These are phyloP conservation scores for Mesocricetus auratus DNA, from an alignment of 2,113 vertebrate genomes.

Conservation along the genomic window DNA sequence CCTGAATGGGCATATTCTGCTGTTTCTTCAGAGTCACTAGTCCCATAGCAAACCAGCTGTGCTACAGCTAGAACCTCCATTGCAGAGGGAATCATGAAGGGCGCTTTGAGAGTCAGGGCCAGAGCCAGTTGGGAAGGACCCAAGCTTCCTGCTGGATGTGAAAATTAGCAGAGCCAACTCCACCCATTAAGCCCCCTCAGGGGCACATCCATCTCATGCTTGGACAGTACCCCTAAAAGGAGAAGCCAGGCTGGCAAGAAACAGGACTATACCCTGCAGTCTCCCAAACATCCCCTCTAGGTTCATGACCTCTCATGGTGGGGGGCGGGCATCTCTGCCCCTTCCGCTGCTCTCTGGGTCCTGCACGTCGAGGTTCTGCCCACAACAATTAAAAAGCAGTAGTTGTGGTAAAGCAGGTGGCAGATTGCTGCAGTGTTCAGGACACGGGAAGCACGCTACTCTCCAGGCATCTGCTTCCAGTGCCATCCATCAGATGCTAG, in stretches of 20 bases:
- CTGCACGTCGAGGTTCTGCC: constrained; percentile 25
- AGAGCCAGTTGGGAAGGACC: neutral
- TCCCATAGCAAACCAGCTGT: neutral
- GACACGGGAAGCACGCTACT: neutral
- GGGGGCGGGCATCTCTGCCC: neutral
- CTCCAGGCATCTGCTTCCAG: constrained; percentile 57
- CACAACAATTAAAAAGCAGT: neutral
- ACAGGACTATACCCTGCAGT: neutral
- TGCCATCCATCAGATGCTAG: neutral
- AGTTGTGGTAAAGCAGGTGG: constrained; percentile 24
- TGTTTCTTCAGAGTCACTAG: neutral
- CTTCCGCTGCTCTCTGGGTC: neutral
- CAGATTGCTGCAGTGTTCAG: neutral
- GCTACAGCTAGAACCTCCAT: neutral
- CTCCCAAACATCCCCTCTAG: neutral
- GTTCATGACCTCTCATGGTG: neutral
- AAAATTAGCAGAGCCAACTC: neutral
- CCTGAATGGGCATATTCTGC: neutral
- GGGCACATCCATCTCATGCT: neutral
- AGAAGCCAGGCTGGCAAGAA: neutral
- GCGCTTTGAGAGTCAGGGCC: neutral
- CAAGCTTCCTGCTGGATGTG: neutral
- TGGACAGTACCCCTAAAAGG: neutral
- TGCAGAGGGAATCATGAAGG: neutral
- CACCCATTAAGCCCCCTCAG: neutral